These are phyloP conservation scores for Semotilus atromaculatus DNA, from an alignment of 2,797 vertebrate species.

Conservation along the genomic window DNA sequence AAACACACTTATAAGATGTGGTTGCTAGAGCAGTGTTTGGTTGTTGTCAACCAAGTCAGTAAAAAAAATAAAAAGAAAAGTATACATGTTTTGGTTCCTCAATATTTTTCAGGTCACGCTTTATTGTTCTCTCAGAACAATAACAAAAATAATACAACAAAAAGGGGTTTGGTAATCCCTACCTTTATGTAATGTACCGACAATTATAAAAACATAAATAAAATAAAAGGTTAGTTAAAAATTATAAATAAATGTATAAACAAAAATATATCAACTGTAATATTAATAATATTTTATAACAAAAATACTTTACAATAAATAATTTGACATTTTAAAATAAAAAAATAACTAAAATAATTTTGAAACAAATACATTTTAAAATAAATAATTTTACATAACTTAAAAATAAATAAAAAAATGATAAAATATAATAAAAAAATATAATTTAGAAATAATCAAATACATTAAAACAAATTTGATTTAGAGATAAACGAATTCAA, in stretches of 20 bases:
- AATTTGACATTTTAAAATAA: background rate
- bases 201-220: background rate
- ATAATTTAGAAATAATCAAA: background rate
- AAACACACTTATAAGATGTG: background rate
- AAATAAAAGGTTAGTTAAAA: no score
- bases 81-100: background rate
- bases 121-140: background rate
- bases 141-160: background rate
- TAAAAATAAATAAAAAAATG: background rate
- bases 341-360: background rate
- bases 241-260: background rate
- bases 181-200: background rate
- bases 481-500: background rate
- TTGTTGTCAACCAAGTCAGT: background rate
- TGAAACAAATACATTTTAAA: background rate
- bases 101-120: background rate
- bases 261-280: background rate
- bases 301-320: background rate
- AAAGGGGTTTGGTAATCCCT: background rate
- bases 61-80: no score
- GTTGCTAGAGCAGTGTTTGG: background rate
- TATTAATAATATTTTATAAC: no score
- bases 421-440: background rate
- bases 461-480: background rate
- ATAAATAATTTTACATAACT: background rate